Base-by-base conservation (phyloP, 2,888 invertebrate species). In the Lasioglossum marginatum region DNA sequence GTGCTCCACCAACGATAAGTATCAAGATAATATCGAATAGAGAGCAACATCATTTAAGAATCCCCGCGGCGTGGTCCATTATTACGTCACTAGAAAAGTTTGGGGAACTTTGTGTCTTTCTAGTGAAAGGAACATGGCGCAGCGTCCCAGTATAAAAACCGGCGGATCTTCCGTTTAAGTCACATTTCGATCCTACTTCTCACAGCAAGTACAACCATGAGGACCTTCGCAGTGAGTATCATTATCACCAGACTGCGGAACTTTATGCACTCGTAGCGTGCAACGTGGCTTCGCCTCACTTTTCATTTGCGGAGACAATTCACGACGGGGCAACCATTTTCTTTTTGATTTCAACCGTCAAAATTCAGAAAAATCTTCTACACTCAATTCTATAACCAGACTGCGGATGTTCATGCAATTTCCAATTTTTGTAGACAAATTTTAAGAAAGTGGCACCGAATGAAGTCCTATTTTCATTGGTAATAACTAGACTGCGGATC, bases 171-270 rank as follows among this genome's bases (percentile, higher is more conserved):
- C 87, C 81, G 80, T 76, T 76, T 79, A 45, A 84, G 82, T 14
- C 89, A 92, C 91, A 93, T 63, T 93, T 90, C 79, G 87, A 75
- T 71, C 81, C 82, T 75, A 71, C 83, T 85, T 74, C 78, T 79
- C 83, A 81, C 43, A 76, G 34, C 77, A 86, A 45, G 78, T 76
- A 66, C 89, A 71, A 91, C 70, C 88, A 93, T 92, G 93, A 92
- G 77, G 70, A 77, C 73, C 74, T 90, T 89, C 71, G 40, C 92
- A 87, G 93, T 93, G 85, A 93, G 93, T 92, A 88, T n/a, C n/a
- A 14, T n/a, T 8, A 19, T 31, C 63, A 5, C 31, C 31, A 31
- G 31, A 63, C 63, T 31, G 63, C 31, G n/a, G 63, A 63, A 5
- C 63, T 63, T 31, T 16, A 31, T 60, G 27, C 60, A 27, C 16